A percentile compares a stretch with the other conserved stretches of the same genome.
These are phyloP conservation scores for Anarrhichthys ocellatus DNA, from an alignment of 2,113 vertebrate genomes.

Conservation along the genomic window DNA sequence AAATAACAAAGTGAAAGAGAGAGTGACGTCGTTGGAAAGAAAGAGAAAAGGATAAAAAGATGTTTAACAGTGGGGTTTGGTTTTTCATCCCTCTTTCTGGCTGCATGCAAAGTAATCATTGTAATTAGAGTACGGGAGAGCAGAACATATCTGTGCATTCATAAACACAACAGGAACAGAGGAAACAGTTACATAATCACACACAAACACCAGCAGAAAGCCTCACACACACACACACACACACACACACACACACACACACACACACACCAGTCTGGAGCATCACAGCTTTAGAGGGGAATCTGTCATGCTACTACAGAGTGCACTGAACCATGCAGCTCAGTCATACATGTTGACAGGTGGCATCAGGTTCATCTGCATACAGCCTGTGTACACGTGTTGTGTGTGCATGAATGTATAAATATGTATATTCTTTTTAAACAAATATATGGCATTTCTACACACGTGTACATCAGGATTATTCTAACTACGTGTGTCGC, in stretches of 20 bases:
- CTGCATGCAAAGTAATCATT: slow-evolving; percentile 46
- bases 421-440: neutral
- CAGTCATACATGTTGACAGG: slow-evolving; percentile 37
- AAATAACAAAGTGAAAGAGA: slow-evolving; percentile 8
- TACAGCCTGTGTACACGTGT: neutral
- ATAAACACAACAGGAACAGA: slow-evolving; percentile 54
- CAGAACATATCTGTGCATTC: slow-evolving; percentile 46
- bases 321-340: slow-evolving; percentile 11
- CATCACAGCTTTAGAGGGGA: slow-evolving; percentile 36
- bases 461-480: no score
- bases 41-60: neutral
- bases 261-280: slow-evolving; percentile 13
- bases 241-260: slow-evolving; percentile 14
- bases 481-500: no score
- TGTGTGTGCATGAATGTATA: neutral
- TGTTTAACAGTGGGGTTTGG: neutral
- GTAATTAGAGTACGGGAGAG: slow-evolving; percentile 53
- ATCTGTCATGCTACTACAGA: slow-evolving; percentile 32
- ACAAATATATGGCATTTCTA: no score
- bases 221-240: slow-evolving; percentile 10
- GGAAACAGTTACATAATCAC: slow-evolving; percentile 63
- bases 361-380: slow-evolving; percentile 15
- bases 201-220: neutral
- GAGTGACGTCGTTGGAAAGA: neutral
- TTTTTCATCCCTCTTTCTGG: slow-evolving; percentile 15